Evolutionary conservation across 2,797 vertebrate genomes (phyloP), one percentile per base, ranked within the genome.

Genomic region (Glyptemys insculpta): DNA sequence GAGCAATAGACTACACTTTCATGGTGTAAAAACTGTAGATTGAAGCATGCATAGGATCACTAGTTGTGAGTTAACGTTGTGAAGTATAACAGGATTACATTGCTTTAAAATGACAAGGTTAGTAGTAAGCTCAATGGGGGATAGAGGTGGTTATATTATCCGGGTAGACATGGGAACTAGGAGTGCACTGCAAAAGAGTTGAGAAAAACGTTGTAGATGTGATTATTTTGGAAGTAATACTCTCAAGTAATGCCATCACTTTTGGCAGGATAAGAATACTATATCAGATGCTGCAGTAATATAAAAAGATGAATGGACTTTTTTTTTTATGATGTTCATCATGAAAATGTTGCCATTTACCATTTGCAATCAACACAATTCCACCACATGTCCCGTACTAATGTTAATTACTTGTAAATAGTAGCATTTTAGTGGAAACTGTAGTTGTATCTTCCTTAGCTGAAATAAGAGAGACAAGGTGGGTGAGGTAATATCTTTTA

Each of bases 131-230:
- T 88, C 62, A 44, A 57, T 80, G 80, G 62, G 88, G 81, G 23
- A 44, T 47, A 72, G 88, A 44, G 72, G 41, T 76, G 74, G 56
- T 5, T 86, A 50, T 62, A 3, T 62, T 92, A 80, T 57, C 72
- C 89, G 85, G 53, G 25, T 23, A 87, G 79, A 59, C 54, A 59
- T 50, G 65, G 80, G 82, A 93, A 84, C 72, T 80, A 91, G 90
- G 79, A 94, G 88, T 52, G 34, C 10, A 23, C 81, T 92, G 95
- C 83, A 94, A 83, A 96, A 90, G 86, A 83, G 81, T 82, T 95
- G 85, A 86, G 81, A 85, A 89, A 79, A 85, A 89, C 89, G 88
- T 34, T 88, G 72, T 81, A 86, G 53, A 88, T 90, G 87, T 72
- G 44, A 34, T 56, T 81, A 29, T 0, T 52, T 23, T 90, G 50